phyloP scores from a whole-genome alignment of 2,888 invertebrate genomes.

The Hybos culiciformis region DNA sequence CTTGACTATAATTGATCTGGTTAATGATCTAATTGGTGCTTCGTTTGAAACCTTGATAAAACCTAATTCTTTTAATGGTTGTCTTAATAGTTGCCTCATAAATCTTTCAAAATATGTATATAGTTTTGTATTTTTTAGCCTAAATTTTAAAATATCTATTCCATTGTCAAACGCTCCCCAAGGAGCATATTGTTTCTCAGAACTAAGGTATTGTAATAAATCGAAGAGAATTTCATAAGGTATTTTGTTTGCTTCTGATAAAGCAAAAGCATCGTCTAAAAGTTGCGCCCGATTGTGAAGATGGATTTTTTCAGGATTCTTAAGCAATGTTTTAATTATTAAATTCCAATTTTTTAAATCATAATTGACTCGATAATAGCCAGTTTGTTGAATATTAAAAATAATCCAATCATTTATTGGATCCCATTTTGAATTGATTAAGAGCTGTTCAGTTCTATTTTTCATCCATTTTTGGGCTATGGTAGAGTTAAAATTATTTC shows the following conservation, averaged over 20 bases:
- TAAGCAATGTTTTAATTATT: constrained; percentile 45
- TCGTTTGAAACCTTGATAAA: neutral
- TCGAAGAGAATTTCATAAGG: constrained; percentile 35
- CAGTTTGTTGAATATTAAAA: constrained; percentile 46
- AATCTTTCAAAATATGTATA: neutral
- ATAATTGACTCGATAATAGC: constrained; percentile 55
- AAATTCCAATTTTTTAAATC: constrained; percentile 47
- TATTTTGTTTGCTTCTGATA: constrained; percentile 43
- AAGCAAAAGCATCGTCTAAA: constrained; percentile 58
- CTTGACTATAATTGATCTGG: neutral
- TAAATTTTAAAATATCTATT: neutral
- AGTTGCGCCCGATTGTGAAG: constrained; percentile 66
- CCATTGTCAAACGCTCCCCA: neutral
- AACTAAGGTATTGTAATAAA: constrained; percentile 38
- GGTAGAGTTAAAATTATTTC: constrained; percentile 9
- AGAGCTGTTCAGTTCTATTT: neutral
- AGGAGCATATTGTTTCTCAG: constrained; percentile 37
- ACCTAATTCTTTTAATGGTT: neutral
- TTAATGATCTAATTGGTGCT: neutral
- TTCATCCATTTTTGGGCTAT: constrained; percentile 2
- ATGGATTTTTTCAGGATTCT: constrained; percentile 48
- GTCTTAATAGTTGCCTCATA: neutral
- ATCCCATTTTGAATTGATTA: neutral
- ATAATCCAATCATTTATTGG: constrained; percentile 40
- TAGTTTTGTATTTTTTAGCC: neutral